Conservation (phyloP, 2,797 vertebrate genomes). For the Gorsachius magnificus region DNA sequence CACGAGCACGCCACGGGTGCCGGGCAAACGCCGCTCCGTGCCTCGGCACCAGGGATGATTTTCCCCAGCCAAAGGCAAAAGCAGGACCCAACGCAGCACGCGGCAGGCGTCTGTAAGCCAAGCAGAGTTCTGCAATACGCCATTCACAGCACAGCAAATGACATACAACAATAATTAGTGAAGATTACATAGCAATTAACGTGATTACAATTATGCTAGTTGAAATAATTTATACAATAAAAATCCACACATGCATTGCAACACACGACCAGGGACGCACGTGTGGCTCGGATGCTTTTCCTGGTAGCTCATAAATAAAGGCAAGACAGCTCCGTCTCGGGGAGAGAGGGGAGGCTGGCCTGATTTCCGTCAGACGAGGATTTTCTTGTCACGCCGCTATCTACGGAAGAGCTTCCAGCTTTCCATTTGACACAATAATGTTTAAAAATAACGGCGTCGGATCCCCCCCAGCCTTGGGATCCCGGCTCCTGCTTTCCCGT, state of each 20-base stretch:
- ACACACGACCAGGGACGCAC: constrained; percentile 41
- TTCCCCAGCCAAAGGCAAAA: neutral
- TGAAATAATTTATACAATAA: constrained; percentile 76
- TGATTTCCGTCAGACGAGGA: constrained; percentile 30
- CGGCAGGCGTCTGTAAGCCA: constrained; percentile 51
- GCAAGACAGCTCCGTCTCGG: neutral
- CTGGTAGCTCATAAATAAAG: neutral
- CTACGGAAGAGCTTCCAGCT: neutral
- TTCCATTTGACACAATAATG: neutral
- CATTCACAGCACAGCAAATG: constrained; percentile 75
- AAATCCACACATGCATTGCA: constrained; percentile 59
- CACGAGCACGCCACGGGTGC: accelerated
- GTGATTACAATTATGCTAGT: constrained; percentile 75
- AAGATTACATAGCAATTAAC: constrained; percentile 80
- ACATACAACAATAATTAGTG: constrained; percentile 80
- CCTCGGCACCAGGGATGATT: neutral
- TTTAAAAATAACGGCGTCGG: neutral
- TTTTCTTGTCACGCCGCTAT: neutral
- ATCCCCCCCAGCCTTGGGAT: neutral
- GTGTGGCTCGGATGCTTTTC: neutral
- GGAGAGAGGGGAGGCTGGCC: neutral
- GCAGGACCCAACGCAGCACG: neutral
- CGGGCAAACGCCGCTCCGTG: neutral
- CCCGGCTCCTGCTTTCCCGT: neutral
- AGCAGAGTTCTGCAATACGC: constrained; percentile 52